Evolutionary conservation across 1,140 invertebrate genomes (phyloP), one percentile per base, ranked within the genome.

Genomic region (Drosophila repletoides): DNA sequence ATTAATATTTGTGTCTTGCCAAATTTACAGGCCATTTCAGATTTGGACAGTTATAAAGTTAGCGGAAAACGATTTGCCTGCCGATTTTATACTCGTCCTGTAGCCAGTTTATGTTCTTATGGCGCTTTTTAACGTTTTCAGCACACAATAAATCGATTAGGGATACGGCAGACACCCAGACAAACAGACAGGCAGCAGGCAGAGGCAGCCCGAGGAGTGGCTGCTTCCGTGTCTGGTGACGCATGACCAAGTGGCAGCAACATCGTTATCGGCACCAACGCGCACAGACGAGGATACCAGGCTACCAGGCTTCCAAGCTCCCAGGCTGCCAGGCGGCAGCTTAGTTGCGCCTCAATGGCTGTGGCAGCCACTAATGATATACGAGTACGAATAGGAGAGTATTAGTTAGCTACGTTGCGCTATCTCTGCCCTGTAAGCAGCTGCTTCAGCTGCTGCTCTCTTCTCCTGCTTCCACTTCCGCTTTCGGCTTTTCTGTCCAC

Each of bases 61-160:
- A 65, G 65, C 71, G 51, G 19, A 53, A 33, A 65, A 52, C 21
- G 41, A 45, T 26, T 36, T 40, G 21, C 15, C 26, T 19, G 31
- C 63, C 36, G 34, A n/a, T n/a, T n/a, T n/a, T n/a, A n/a, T n/a
- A n/a, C 29, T 71, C 52, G 56, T 69, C 68, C 66, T 55, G 72
- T 34, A 40, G 38, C 34, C 49, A 52, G 36, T 65, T 67, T 45
- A 72, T 63, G 66, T 70, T 60, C 41, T 66, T 69, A 49, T 60
- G 63, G 43, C 52, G 46, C 40, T 46, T 68, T 69, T 76, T 36
- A 70, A 59, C 48, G 45, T 38, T 52, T 41, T 72, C 51, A 63
- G 48, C 76, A 66, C 51, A 67, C 55, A 72, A 76, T 69, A 83
- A 83, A 83, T 83, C 73, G 77, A 83, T 83, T 74, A 73, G 72